A percentile compares a stretch with the other conserved stretches of the same genome.
phyloP scores from a whole-genome alignment of 2,888 invertebrate genomes.

The Campoplex capitator region DNA sequence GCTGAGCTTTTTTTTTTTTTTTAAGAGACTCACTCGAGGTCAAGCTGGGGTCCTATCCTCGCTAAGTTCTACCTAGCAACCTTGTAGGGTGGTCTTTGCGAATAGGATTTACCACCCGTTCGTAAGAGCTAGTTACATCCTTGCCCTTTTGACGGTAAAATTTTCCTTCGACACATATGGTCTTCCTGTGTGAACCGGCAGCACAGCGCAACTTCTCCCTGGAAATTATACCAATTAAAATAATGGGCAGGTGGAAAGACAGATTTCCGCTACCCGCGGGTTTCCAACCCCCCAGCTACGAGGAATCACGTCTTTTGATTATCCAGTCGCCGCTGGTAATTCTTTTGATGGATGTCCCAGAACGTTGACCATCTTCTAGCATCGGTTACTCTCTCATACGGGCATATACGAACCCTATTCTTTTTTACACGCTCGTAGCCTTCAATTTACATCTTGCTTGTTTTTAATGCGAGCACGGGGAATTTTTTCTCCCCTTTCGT shows the following conservation, averaged over 20 bases:
- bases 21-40: neutral
- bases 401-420: neutral
- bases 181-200: neutral
- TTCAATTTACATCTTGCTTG: slow-evolving; percentile 28
- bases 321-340: slow-evolving; percentile 50
- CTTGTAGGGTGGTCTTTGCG: slow-evolving; percentile 21
- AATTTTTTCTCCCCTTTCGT: slow-evolving; percentile 27
- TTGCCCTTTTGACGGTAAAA: slow-evolving; percentile 30
- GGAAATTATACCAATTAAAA: slow-evolving; percentile 51
- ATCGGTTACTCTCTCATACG: neutral
- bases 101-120: slow-evolving; percentile 29
- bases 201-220: slow-evolving; percentile 20
- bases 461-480: slow-evolving; percentile 10
- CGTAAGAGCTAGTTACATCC: neutral
- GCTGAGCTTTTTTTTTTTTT: neutral
- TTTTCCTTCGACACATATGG: slow-evolving; percentile 36
- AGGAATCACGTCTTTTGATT: slow-evolving; percentile 52
- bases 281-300: slow-evolving; percentile 20
- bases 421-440: neutral
- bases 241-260: slow-evolving; percentile 50
- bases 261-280: slow-evolving; percentile 16
- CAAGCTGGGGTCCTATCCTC: neutral
- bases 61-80: neutral
- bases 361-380: slow-evolving; percentile 22
- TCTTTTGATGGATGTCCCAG: slow-evolving; percentile 41